A percentile compares a stretch with the other conserved stretches of the same genome.
Evolutionary conservation across 1,140 invertebrate species (phyloP).

Genomic region (Metaphire vulgaris): DNA sequence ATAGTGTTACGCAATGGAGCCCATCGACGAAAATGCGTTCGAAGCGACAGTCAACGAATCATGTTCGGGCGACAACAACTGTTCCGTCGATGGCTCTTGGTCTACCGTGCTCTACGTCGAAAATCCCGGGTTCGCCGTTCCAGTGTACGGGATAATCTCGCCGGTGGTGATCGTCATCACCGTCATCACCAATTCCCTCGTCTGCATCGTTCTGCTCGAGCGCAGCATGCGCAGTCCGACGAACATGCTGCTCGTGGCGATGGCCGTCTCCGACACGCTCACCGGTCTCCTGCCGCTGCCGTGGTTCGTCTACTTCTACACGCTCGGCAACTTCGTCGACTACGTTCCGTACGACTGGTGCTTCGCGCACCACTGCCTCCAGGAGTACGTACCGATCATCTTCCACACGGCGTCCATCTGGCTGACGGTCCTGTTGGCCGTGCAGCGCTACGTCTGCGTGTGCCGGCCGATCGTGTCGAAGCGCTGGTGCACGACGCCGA

Average conservation of each 20-base stretch:
- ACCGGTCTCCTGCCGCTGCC: constrained; percentile 16
- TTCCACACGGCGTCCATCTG: constrained; percentile 32
- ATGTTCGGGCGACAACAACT: no score
- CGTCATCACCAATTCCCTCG: constrained; percentile 28
- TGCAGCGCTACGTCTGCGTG: constrained; percentile 30
- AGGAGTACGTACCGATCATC: constrained; percentile 23
- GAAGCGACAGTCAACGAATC: no score
- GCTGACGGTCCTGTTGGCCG: constrained; percentile 28
- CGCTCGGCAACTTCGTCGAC: constrained; percentile 10
- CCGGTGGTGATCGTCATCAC: constrained; percentile 24
- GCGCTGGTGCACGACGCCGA: constrained; percentile 67
- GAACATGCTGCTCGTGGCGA: constrained; percentile 22
- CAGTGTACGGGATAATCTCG: constrained; percentile 40
- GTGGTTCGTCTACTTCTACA: constrained; percentile 21
- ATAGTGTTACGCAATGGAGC: no score
- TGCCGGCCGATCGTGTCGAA: constrained; percentile 27
- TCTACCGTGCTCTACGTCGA: not conserved
- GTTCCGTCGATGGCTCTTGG: no score
- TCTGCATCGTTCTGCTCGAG: constrained; percentile 27
- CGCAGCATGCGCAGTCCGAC: constrained; percentile 28
- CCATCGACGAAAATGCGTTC: no score
- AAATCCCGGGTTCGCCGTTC: not conserved
- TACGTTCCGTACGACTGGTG: constrained; percentile 12
- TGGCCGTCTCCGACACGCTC: constrained; percentile 45
- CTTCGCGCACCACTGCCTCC: not conserved